A percentile compares a stretch with the other conserved stretches of the same genome.
Conservation (phyloP, 1,140 invertebrate species). For the Cydia pomonella region DNA sequence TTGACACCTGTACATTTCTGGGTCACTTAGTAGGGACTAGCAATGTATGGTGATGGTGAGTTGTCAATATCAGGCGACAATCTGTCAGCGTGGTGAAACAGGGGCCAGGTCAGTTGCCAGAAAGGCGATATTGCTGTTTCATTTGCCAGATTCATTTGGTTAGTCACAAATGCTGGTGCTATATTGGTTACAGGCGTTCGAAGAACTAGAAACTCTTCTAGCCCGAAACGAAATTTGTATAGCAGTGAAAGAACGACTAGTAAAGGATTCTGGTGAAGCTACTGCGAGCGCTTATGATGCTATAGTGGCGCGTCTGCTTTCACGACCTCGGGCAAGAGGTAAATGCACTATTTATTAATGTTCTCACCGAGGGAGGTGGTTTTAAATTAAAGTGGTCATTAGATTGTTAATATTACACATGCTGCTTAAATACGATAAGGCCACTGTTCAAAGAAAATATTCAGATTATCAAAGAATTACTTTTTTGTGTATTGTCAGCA, state of each 20-base stretch:
- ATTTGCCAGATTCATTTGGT: too few relatives aligned
- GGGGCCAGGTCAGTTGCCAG: too few relatives aligned
- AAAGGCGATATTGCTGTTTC: too few relatives aligned
- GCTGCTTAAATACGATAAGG: too few relatives aligned
- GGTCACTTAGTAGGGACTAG: too few relatives aligned
- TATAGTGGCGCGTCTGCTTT: constrained; percentile 91
- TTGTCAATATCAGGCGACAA: too few relatives aligned
- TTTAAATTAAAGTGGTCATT: background rate
- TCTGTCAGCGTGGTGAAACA: too few relatives aligned
- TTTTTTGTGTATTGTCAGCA: too few relatives aligned
- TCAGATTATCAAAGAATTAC: too few relatives aligned
- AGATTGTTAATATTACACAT: background rate
- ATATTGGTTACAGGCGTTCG: constrained; percentile 88
- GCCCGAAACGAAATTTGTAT: constrained; percentile 93
- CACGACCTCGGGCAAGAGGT: constrained; percentile 94
- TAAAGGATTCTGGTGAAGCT: constrained; percentile 97
- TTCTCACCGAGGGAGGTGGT: background rate
- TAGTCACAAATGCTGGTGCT: background rate
- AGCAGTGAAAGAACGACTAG: constrained; percentile 95
- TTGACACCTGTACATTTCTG: too few relatives aligned
- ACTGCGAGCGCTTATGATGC: constrained; percentile 92
- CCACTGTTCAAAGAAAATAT: too few relatives aligned
- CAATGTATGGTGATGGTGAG: too few relatives aligned
- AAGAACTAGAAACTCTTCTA: constrained; percentile 93
- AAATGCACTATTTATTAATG: constrained; percentile 48